Evolutionary conservation across 2,113 vertebrate species (phyloP), one percentile per base, ranked within the genome.

Genomic region (Archocentrus centrarchus): DNA sequence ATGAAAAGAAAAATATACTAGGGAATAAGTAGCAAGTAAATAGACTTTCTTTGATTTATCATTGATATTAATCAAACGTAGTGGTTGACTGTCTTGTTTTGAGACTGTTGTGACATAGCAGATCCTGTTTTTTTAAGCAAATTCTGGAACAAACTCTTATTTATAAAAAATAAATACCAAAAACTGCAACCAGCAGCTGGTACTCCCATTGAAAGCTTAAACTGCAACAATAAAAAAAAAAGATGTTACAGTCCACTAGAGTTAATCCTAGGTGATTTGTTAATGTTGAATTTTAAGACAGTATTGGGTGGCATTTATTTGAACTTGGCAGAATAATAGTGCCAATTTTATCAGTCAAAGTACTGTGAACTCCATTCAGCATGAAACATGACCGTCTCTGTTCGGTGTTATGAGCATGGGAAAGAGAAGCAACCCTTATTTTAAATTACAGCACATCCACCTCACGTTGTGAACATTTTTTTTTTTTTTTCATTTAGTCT

Each of bases 401-500:
- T 50, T 66, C 17, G 24, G 32, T 50, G 79, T 75, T 73, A 68
- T 57, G 62, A 79, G 78, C 2, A 6, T 27, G 47, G 68, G 6
- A 6, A 61, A 84, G 64, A 64, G 61, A 53, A 61, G 35, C 58
- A 75, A 22, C 44, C 59, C 1, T 85, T 57, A 77, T 84, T 88
- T 82, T n/a, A 86, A 79, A 86, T 86, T 32, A 78, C 62, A 81
- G 66, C 41, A 0, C 79, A 84, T 32, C 17, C n/a, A 41, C 37
- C 62, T 80, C 77, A 27, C 75, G 59, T 41, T 75, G 78, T 75
- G 80, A 88, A 87, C 82, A 82, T 85, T 35, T 35, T 35, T 35
- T 4, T 0, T 27, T 82, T 82, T n/a, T 35, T 83, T 88, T 85
- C 62, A 64, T 84, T 88, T 44, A 64, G 79, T 83, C 10, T 81